Percentiles rank a stretch among this genome's conserved stretches.
These are phyloP conservation scores for Leptogaster cylindrica DNA, from an alignment of 2,888 invertebrate genomes.

Conservation along the genomic window DNA sequence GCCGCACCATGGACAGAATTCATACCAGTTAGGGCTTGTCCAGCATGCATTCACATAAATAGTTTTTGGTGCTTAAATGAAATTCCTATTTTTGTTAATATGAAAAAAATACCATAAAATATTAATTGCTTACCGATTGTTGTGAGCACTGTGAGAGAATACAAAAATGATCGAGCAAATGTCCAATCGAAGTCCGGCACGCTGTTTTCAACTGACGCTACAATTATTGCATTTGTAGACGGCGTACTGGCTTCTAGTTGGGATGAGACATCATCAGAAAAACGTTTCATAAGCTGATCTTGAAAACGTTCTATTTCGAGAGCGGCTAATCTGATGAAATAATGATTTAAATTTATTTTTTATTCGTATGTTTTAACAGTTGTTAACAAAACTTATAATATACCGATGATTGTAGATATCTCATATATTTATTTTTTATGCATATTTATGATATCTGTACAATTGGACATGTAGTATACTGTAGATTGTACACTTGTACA, in stretches of 20 bases:
- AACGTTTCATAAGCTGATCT: constrained; percentile 79
- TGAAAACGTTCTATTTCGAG: constrained; percentile 72
- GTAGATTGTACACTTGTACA: too few species aligned
- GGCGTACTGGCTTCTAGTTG: constrained; percentile 60
- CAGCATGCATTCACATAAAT: too few species aligned
- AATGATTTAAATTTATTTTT: neutral
- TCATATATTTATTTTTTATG: too few species aligned
- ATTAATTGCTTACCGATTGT: constrained; percentile 77
- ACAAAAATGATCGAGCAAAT: constrained; percentile 89
- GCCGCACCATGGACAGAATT: too few species aligned
- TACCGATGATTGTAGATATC: too few species aligned
- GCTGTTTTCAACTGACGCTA: constrained; percentile 56
- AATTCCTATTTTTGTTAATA: too few species aligned
- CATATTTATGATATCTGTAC: too few species aligned
- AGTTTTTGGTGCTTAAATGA: too few species aligned
- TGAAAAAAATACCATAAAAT: too few species aligned
- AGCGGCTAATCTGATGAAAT: constrained; percentile 58
- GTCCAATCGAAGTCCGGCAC: constrained; percentile 79
- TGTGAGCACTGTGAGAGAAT: constrained; percentile 91
- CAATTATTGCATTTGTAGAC: constrained; percentile 60
- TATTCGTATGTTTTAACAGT: too few species aligned
- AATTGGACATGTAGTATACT: too few species aligned
- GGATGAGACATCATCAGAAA: constrained; percentile 78
- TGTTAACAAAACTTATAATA: neutral
- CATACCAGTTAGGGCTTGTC: too few species aligned